These are phyloP conservation scores for Paracyclopina nana DNA, from an alignment of 1,140 invertebrate genomes.

Conservation along the genomic window DNA sequence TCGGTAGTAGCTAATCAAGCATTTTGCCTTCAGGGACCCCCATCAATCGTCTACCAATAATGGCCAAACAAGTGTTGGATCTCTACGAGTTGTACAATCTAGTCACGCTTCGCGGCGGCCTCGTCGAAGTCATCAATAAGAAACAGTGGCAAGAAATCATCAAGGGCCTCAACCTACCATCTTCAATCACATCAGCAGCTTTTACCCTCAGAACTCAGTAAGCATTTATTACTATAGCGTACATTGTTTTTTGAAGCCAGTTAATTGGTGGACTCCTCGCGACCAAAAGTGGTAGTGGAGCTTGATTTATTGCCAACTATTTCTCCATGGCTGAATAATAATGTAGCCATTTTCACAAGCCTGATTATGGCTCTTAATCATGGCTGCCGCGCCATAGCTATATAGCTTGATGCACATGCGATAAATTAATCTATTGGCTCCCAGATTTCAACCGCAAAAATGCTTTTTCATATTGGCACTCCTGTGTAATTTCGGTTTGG, in stretches of 20 bases:
- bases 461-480: no score
- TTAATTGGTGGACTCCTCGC: no score
- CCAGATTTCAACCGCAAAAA: no score
- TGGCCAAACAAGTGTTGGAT: conserved; percentile 97
- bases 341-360: no score
- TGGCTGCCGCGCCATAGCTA: no score
- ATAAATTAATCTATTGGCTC: no score
- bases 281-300: background rate
- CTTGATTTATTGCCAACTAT: background rate
- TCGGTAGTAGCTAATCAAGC: background rate
- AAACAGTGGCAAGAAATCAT: conserved; percentile 99
- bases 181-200: conserved; percentile 93
- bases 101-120: conserved; percentile 85
- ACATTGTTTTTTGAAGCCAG: no score
- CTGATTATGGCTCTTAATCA: no score
- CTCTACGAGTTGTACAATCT: conserved; percentile 92
- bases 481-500: no score
- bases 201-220: conserved; percentile 96
- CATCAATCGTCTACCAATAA: conserved; percentile 93
- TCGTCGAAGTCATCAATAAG: conserved; percentile 99
- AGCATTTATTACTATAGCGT: no score
- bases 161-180: conserved; percentile 89
- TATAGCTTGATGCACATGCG: no score
- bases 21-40: conserved; percentile 62
- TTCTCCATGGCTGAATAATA: background rate